Conservation (phyloP, 2,113 vertebrate genomes). For the Catharus bicknelli region DNA sequence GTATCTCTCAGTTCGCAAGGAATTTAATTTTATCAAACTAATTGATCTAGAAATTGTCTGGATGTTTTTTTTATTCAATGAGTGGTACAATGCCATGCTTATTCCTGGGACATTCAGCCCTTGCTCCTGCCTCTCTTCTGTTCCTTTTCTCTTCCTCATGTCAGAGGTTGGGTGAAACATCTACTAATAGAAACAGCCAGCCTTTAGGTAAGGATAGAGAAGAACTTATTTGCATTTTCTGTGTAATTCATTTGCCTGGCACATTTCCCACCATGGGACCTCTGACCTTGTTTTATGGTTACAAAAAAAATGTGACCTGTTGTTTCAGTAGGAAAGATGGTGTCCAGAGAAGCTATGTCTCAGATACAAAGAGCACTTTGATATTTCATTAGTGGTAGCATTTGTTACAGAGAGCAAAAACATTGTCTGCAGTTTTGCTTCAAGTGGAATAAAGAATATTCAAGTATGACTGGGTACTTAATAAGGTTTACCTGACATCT, state of each 20-base stretch:
- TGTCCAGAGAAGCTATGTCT: background rate
- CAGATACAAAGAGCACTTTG: background rate
- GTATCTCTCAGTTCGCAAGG: fast-evolving
- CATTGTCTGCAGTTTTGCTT: constrained; percentile 21
- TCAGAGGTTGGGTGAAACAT: background rate
- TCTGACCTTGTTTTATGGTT: background rate
- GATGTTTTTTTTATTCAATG: background rate
- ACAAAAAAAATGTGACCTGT: background rate
- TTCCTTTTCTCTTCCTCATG: background rate
- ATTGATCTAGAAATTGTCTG: background rate
- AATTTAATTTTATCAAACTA: background rate
- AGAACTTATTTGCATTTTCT: background rate
- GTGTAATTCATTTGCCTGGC: background rate
- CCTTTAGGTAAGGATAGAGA: background rate
- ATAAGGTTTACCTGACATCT: background rate
- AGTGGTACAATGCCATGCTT: background rate
- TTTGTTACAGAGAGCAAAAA: background rate
- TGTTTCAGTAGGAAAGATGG: background rate
- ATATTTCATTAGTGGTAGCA: background rate
- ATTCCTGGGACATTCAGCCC: background rate
- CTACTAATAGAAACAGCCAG: background rate
- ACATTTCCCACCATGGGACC: background rate
- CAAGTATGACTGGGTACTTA: background rate
- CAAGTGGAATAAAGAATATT: constrained; percentile 13
- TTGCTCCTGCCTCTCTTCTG: background rate